Evolutionary conservation across 2,888 invertebrate genomes (phyloP).

Genomic region (Acrocyrtus sp.): DNA sequence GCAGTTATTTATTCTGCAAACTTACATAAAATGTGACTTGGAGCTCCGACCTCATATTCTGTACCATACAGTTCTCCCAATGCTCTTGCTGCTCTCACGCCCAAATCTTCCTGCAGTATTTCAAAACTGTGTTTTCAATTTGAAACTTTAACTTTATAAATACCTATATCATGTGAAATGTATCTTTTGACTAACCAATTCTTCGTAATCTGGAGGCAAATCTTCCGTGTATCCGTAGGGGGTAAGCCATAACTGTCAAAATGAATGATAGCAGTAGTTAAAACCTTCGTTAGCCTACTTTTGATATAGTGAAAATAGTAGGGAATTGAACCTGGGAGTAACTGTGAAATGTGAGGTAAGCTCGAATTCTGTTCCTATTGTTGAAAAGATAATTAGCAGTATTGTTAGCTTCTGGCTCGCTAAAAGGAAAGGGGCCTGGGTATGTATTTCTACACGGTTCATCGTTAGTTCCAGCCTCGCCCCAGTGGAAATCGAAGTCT

Average conservation of each 20-base stretch:
- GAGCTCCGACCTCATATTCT: conserved; percentile 71
- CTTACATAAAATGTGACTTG: conserved; percentile 64
- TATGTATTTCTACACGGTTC: conserved; percentile 68
- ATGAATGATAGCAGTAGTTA: neutral
- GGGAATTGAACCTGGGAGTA: conserved; percentile 70
- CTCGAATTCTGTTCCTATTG: conserved; percentile 65
- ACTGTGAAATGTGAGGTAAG: conserved; percentile 74
- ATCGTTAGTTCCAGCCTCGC: conserved; percentile 67
- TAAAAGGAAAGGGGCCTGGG: conserved; percentile 67
- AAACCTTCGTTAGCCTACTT: neutral
- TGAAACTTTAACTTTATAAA: neutral
- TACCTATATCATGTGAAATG: neutral
- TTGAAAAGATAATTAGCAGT: conserved; percentile 72
- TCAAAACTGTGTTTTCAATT: neutral
- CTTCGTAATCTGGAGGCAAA: conserved; percentile 69
- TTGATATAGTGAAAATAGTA: no score
- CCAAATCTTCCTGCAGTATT: conserved; percentile 68
- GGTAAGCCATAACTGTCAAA: conserved; percentile 70
- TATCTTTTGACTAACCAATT: conserved; percentile 67
- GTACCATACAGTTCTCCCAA: conserved; percentile 74
- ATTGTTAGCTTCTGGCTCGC: conserved; percentile 74
- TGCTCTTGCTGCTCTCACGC: conserved; percentile 73
- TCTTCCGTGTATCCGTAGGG: conserved; percentile 71
- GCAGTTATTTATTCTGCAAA: no score
- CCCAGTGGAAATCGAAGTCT: conserved; percentile 70